A percentile compares a stretch with the other conserved stretches of the same genome.
Evolutionary conservation across 2,113 vertebrate genomes (phyloP).

Genomic region (Cichladusa arquata): DNA sequence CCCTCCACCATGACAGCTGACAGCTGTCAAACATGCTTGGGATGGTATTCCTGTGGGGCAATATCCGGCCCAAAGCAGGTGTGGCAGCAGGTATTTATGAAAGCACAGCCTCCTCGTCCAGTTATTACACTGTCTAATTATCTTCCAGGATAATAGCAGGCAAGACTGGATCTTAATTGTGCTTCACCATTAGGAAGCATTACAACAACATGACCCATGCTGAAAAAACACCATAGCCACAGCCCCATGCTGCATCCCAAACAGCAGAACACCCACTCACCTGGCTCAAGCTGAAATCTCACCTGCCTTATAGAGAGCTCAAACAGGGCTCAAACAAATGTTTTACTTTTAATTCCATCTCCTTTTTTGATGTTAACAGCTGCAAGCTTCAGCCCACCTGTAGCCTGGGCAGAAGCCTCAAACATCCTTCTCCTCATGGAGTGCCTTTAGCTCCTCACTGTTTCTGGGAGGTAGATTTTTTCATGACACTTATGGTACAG

Average conservation of each 20-base stretch:
- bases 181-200: conserved; percentile 13
- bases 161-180: conserved; percentile 42
- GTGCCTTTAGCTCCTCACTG: neutral
- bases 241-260: neutral
- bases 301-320: neutral
- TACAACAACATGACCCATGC: neutral
- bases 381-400: fast-evolving
- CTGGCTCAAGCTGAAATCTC: neutral
- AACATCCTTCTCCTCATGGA: neutral
- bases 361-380: neutral
- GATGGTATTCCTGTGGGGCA: conserved; percentile 5
- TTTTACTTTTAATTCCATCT: neutral
- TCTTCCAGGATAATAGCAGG: neutral
- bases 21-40: neutral
- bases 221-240: neutral
- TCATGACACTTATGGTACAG: neutral
- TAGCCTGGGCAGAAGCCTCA: neutral
- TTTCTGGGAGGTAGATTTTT: neutral
- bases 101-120: neutral
- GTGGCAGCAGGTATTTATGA: conserved; percentile 17
- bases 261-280: neutral
- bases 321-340: fast-evolving
- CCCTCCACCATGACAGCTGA: fast-evolving
- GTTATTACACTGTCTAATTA: conserved; percentile 48
- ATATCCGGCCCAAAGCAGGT: conserved; percentile 15